Conservation (phyloP, 2,797 vertebrate species). For the Cheracebus regulus region DNA sequence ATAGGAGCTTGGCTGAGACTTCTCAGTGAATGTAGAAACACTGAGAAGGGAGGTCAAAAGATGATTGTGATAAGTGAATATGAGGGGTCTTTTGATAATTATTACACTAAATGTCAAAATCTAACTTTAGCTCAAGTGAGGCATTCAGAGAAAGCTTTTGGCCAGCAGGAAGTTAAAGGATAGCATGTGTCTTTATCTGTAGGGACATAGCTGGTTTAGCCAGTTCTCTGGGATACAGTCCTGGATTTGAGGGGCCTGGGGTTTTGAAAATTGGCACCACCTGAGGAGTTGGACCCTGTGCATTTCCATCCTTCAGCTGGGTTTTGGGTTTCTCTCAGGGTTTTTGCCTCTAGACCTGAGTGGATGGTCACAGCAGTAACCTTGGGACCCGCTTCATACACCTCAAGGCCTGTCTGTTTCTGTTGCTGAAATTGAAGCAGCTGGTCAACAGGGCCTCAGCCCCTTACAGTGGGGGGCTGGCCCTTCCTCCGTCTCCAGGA, state of each 20-base stretch:
- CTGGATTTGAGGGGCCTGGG: not conserved
- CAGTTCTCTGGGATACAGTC: not conserved
- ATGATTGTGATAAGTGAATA: not conserved
- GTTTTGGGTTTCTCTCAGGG: not conserved
- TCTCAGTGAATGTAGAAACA: slow-evolving; percentile 12
- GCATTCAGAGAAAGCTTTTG: not conserved
- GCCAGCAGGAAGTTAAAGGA: not conserved
- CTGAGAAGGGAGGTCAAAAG: not conserved
- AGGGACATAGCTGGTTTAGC: not conserved
- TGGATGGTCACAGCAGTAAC: not conserved
- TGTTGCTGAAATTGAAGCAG: not conserved
- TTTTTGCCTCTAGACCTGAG: not conserved
- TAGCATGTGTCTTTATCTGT: not conserved
- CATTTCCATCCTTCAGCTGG: not conserved
- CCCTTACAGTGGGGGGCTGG: not conserved
- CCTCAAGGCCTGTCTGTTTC: not conserved
- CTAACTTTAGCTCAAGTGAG: not conserved
- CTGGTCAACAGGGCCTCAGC: not conserved
- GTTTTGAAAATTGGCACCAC: not conserved
- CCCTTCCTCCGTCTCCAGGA: not conserved
- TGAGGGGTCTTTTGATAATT: not conserved
- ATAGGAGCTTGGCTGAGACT: slow-evolving; percentile 32
- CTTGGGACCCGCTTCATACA: not conserved
- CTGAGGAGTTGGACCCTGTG: not conserved
- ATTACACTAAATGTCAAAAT: slow-evolving; percentile 1